Base-by-base conservation (phyloP, 2,888 invertebrate species). In the Clistopyga incitator region DNA sequence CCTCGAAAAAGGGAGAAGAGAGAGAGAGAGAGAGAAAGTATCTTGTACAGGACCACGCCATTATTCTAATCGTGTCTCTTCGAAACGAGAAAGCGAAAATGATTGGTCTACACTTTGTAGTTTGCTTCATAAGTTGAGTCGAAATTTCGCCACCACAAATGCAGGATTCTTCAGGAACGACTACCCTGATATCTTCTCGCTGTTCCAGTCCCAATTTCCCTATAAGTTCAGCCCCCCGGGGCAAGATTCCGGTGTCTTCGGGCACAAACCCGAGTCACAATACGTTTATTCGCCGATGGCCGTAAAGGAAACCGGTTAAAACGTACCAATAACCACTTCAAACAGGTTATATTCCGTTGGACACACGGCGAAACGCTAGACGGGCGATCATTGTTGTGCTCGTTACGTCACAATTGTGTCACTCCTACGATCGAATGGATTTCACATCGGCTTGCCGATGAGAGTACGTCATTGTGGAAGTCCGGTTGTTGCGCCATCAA, bases 11-110 rank as follows among this genome's bases (percentile, higher is more conserved):
- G 38, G 50, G 45, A 75, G n/a, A n/a, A n/a, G n/a, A n/a, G 52
- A 52, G 77, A 61, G 54, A 64, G 38, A 47, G 45, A 75, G 67
- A 29, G 42, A 50, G 34, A 75, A 61, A 38, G 23, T 56, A 72
- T 50, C n/a, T 56, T 15, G 45, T 2, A 56, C 15, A 54, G 42
- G 61, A 54, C 74, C 18, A 76, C 86, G 86, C 81, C 84, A 91
- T 92, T 90, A 92, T 90, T 91, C 88, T 90, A 89, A 90, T 90
- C 86, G 88, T 90, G 90, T 90, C 89, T 89, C 87, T 84, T 81
- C 65, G 68, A 77, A 72, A 77, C 38, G 72, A 47, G 34, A 70
- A 68, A 59, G 75, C n/a, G 80, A 50, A 70, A 81, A 78, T 68
- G 78, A 77, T 54, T 56, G 54, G 25, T 59, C 68, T 25, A 34